A percentile compares a stretch with the other conserved stretches of the same genome.
Evolutionary conservation across 1,140 invertebrate genomes (phyloP).

Genomic region (Drosophila ambigua): DNA sequence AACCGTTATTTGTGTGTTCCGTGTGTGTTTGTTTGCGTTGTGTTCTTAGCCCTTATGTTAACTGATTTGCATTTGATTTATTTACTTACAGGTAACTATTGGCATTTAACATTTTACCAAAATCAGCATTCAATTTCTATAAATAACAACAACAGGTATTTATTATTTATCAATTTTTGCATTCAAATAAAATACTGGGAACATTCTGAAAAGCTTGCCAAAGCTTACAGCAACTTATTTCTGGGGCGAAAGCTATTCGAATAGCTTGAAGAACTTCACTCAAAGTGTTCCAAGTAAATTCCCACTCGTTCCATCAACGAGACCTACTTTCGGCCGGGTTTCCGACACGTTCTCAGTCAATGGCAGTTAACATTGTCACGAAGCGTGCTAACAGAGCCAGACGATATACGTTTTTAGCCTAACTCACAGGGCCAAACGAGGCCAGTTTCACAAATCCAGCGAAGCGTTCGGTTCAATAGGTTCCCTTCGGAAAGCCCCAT

Average conservation of each 20-base stretch:
- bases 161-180: conserved; percentile 4
- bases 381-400: conserved; percentile 36
- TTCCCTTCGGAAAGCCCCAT: conserved; percentile 45
- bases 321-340: conserved; percentile 63
- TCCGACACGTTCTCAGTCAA: conserved; percentile 35
- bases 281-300: conserved; percentile 36
- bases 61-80: conserved; percentile 36
- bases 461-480: conserved; percentile 79
- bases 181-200: conserved; percentile 29
- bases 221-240: not conserved
- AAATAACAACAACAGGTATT: conserved; percentile 14
- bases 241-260: not conserved
- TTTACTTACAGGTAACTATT: conserved; percentile 76
- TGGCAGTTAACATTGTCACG: conserved; percentile 64
- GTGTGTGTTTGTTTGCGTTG: conserved; percentile 26
- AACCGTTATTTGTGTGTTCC: conserved; percentile 38
- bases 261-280: conserved; percentile 39
- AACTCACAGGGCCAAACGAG: conserved; percentile 68
- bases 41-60: not conserved
- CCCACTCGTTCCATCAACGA: conserved; percentile 28
- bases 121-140: not conserved
- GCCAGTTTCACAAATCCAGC: conserved; percentile 83
- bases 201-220: conserved; percentile 18
- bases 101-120: conserved; percentile 34
- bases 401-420: conserved; percentile 65